These are phyloP conservation scores for Troglohyphantes excavatus DNA, from an alignment of 2,888 invertebrate species.

Conservation along the genomic window DNA sequence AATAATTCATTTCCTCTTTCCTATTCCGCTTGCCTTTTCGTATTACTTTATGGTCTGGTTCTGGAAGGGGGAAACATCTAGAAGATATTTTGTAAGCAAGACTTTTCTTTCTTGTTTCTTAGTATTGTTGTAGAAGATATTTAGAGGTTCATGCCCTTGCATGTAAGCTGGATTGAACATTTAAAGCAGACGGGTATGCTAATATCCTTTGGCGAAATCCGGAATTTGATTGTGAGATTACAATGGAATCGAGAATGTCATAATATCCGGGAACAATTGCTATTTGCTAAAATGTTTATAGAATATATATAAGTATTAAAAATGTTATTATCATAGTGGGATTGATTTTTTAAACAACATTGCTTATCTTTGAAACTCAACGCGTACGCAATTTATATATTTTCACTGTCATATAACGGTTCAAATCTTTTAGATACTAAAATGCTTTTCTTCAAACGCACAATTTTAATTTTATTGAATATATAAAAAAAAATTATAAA, in stretches of 20 bases:
- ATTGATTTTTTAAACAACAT: too few species aligned
- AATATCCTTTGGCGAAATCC: neutral
- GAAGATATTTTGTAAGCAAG: neutral
- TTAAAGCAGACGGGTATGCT: neutral
- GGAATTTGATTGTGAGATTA: neutral
- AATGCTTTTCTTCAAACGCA: too few species aligned
- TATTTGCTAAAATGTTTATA: neutral
- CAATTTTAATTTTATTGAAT: too few species aligned
- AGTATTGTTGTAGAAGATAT: neutral
- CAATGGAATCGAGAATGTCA: neutral
- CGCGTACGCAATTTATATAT: too few species aligned
- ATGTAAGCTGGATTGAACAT: neutral
- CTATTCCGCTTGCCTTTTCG: neutral
- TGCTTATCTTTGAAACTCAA: too few species aligned
- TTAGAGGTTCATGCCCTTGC: neutral
- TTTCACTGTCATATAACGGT: too few species aligned
- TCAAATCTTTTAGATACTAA: too few species aligned
- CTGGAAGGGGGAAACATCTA: neutral
- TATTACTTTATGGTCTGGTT: constrained; percentile 9
- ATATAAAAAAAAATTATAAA: too few species aligned
- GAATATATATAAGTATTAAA: too few species aligned
- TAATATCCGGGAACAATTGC: neutral
- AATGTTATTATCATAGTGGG: too few species aligned
- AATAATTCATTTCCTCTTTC: constrained; percentile 57
- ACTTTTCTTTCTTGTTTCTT: neutral